These are phyloP conservation scores for Trachemys scripta DNA, from an alignment of 2,113 vertebrate genomes.

Conservation along the genomic window DNA sequence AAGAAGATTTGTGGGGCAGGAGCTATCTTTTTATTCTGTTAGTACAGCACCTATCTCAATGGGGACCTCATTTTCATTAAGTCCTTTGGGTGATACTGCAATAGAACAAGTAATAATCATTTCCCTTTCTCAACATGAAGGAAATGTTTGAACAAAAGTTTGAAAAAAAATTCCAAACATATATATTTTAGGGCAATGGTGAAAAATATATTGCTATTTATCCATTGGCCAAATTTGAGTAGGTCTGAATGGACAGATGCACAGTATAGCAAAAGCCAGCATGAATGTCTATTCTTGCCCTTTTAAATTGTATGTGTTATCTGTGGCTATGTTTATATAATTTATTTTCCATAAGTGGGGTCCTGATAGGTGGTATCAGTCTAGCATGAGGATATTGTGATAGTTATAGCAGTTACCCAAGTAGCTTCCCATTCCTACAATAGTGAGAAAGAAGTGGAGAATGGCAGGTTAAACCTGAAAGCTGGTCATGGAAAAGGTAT, in stretches of 20 bases:
- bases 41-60: not conserved
- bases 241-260: not conserved
- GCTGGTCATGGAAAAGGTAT: not conserved
- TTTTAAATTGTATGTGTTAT: too few species aligned
- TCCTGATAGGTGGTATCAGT: too few species aligned
- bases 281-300: too few species aligned
- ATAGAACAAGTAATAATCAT: slow-evolving; percentile 8
- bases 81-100: slow-evolving; percentile 19
- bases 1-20: not conserved
- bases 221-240: not conserved
- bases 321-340: too few species aligned
- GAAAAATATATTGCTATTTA: not conserved
- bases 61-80: slow-evolving; percentile 13
- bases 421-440: not conserved
- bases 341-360: too few species aligned
- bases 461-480: not conserved
- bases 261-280: too few species aligned
- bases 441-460: not conserved
- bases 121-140: slow-evolving; percentile 36
- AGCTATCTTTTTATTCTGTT: not conserved
- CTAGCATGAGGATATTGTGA: not conserved
- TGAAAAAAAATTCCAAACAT: slow-evolving; percentile 9
- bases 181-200: not conserved
- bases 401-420: not conserved
- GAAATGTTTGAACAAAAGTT: slow-evolving; percentile 11